Conservation (phyloP, 2,888 invertebrate genomes). For the Nowickia ferox region DNA sequence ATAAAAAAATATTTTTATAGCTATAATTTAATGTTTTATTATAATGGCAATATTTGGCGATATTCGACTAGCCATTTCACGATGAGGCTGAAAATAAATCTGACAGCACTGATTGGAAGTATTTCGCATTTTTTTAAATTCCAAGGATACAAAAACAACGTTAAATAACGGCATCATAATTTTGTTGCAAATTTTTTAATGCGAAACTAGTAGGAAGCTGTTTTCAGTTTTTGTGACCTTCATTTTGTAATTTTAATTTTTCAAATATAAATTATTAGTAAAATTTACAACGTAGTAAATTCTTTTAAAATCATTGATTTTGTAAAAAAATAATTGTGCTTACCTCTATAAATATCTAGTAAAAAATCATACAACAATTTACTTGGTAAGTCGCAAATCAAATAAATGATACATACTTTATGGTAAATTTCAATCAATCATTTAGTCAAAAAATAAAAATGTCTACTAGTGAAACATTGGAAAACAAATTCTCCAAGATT, state of each 20-base stretch:
- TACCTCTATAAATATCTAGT: slow-evolving; percentile 9
- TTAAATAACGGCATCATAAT: slow-evolving; percentile 67
- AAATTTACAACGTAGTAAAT: slow-evolving; percentile 4
- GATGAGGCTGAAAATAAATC: no score
- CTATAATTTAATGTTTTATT: no score
- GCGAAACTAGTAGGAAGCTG: slow-evolving; percentile 1
- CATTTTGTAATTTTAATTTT: slow-evolving; percentile 44
- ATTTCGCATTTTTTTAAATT: slow-evolving; percentile 18
- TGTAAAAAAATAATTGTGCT: slow-evolving; percentile 42
- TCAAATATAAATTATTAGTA: slow-evolving; percentile 46
- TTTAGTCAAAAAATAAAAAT: slow-evolving; percentile 51
- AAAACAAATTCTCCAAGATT: slow-evolving; percentile 62
- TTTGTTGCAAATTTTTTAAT: slow-evolving; percentile 18
- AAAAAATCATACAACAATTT: slow-evolving; percentile 15
- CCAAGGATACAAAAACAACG: slow-evolving; percentile 63
- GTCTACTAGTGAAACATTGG: slow-evolving; percentile 73
- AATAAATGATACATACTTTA: neutral
- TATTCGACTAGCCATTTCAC: no score
- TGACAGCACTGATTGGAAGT: neutral
- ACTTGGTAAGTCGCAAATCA: slow-evolving; percentile 36
- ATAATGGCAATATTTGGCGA: no score
- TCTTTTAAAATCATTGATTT: slow-evolving; percentile 23
- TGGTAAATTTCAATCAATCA: no score
- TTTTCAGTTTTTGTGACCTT: slow-evolving; percentile 47
- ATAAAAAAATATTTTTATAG: no score